Evolutionary conservation across 2,888 invertebrate species (phyloP), one percentile per base, ranked within the genome.

Genomic region (Agriopis aurantiaria): DNA sequence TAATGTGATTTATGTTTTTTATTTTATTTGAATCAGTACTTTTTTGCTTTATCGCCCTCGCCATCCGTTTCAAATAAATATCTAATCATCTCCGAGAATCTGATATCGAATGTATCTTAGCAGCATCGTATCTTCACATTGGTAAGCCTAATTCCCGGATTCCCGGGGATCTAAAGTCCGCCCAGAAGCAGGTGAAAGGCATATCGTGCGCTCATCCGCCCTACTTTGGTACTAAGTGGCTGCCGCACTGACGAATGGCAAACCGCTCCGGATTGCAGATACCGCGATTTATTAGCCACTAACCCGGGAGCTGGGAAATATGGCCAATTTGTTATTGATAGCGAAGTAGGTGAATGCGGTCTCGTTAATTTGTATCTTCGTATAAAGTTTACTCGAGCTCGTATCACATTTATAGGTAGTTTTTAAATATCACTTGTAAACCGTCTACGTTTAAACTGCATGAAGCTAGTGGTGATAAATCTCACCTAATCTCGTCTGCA

Each of bases 151-250:
- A 7, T 17, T 14, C 10, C 8, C 51, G 51, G 8, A 52, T 52
- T 52, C 17, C 17, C 48, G 6, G 17, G 0, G 17, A 23, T 1
- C 17, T 2, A 23, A 51, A 74, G 12, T 71, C 53, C 49, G 65
- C 68, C 75, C 71, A 65, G 52, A 68, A 17, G 48, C 79, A 88
- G 86, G 88, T 89, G 89, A 88, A 90, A 90, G 86, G 83, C 84
- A 80, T 73, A 67, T 79, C 78, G 78, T 80, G 85, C 83, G 79
- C 84, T 76, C 82, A 77, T 74, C 80, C 75, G 85, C 79, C 87
- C 89, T 81, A 88, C 84, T 89, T 89, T 78, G 23, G 60, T 52
- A 73, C 83, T 89, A 88, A 91, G 88, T 90, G 90, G 84, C 80
- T 81, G 79, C 76, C 76, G 77, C 74, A 77, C 80, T 88, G 89